Evolutionary conservation across 2,797 vertebrate genomes (phyloP), one percentile per base, ranked within the genome.

Genomic region (Pangasius sanitwongsei): DNA sequence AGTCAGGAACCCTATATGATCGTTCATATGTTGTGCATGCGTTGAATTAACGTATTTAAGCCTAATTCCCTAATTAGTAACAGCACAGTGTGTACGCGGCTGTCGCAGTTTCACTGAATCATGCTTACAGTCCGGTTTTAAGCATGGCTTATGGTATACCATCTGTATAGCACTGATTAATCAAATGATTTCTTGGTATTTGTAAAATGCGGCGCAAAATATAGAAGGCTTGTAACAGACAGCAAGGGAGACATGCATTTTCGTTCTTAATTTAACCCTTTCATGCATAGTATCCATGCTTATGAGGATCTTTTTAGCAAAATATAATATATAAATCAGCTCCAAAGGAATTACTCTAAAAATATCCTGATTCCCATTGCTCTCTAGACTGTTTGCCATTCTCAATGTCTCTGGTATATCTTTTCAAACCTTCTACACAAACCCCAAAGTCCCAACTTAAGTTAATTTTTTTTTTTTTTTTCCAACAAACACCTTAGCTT

Each of bases 1-100:
- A 81, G 18, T 82, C 80, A 82, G 80, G 80, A 63, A 28, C 12
- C 15, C 37, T 61, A 7, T 69, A 44, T 31, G 83, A 67, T 82
- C 80, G 15, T 41, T 61, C 23, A 15, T 80, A 55, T 82, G 23
- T 28, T 61, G 25, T 25, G 34, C 23, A 41, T 61, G 55, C 13
- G 37, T 20, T 41, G 55, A 37, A 61, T 61, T 53, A 31, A 53
- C 0, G 37, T n/a, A 65, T 83, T 67, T 53, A 50, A 50, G 28
- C n/a, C 41, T 31, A 67, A 84, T 67, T 67, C 34, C 28, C 44
- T 84, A 4, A 83, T 65, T 48, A 83, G 13, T 9, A 16, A 67
- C 37, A 48, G 28, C 37, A 48, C 12, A 48, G 37, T 28, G 25
- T 63, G 59, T 48, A 48, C n/a, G 6, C 8, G 6, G 37, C 25